Evolutionary conservation across 2,113 vertebrate genomes (phyloP).

Genomic region (Dipodomys ordii): DNA sequence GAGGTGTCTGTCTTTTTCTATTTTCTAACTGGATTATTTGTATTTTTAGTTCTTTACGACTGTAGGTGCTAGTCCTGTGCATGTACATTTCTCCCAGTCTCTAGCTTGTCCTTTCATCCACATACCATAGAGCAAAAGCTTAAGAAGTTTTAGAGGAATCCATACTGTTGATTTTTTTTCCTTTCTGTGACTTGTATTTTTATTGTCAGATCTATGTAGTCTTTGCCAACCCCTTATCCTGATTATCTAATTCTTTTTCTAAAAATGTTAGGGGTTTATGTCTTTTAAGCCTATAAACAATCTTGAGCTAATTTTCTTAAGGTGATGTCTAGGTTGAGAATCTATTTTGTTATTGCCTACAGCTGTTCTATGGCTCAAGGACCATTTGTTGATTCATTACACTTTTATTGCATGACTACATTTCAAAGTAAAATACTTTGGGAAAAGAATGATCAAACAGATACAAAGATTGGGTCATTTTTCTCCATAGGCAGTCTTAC

Average conservation of each 20-base stretch:
- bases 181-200: neutral
- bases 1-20: neutral
- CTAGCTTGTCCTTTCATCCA: neutral
- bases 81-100: neutral
- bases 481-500: neutral
- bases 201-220: neutral
- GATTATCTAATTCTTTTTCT: neutral
- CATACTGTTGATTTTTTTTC: neutral
- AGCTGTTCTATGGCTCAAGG: neutral
- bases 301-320: slow-evolving; percentile 22
- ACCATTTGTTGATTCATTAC: neutral
- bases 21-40: slow-evolving; percentile 6
- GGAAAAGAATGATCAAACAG: slow-evolving; percentile 5
- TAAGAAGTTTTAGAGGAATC: neutral
- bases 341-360: neutral
- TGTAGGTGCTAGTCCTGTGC: neutral
- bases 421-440: neutral
- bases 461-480: neutral
- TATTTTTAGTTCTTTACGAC: slow-evolving; percentile 27
- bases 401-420: neutral
- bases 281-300: slow-evolving; percentile 25
- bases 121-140: no score
- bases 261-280: slow-evolving; percentile 1
- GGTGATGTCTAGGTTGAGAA: neutral
- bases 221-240: neutral